Base-by-base conservation (phyloP, 2,113 vertebrate species). In the Sinocyclocheilus maitianheensis region DNA sequence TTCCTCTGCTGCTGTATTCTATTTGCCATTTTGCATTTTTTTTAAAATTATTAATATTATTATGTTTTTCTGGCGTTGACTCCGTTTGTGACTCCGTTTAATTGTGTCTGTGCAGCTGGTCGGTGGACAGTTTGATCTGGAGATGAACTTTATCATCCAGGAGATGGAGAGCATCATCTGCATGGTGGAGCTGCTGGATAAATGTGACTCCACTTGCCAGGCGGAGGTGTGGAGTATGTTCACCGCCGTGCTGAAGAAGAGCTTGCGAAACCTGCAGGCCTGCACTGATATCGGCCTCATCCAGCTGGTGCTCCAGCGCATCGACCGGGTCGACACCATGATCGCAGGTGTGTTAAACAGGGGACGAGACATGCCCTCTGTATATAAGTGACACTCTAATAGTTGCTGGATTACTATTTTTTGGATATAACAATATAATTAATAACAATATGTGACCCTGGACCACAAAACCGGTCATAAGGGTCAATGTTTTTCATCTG, bases 131-230 rank as follows among this genome's bases (percentile, higher is more conserved):
- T 99, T 99, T 92, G 98, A 99, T 94, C 94, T 99, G 90, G 98
- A 99, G 93, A 97, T 98, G 96, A 99, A 99, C 95, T 99, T 99
- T 86, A 98, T 99, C 91, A 99, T 99, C 90, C 97, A 99, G 94
- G 97, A 99, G 91, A 93, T 91, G 0, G 97, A 99, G 85, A 97
- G 97, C 93, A 96, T 99, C 20, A 92, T 93, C 74, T 99, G 97
- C 91, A 98, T 99, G 98, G 96, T 98, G 75, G 96, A 97, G 86
- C 93, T 99, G 34, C 76, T 99, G 92, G 97, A 99, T 89, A 96
- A 96, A 87, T 99, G 98, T 88, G 96, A 99, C 14, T 43, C 92
- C 75, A 98, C 96, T 22, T 99, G 97, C 92, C 98, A 99, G 92
- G 98, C 98, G 0, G 98, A 99, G 92, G 94, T 99, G 60, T 99